These are phyloP conservation scores for Meganola albula DNA, from an alignment of 2,888 invertebrate species.

Conservation along the genomic window DNA sequence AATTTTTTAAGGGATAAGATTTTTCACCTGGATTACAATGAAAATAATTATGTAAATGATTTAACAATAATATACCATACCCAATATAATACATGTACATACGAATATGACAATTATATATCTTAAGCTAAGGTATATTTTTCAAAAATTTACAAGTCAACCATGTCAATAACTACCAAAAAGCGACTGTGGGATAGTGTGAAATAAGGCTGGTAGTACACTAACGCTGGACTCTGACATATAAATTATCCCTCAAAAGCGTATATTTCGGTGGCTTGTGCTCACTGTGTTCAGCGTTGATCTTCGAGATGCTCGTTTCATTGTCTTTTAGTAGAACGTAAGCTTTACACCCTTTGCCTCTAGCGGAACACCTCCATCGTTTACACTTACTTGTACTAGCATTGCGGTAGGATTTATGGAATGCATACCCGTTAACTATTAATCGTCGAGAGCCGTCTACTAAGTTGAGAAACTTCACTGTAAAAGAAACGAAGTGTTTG, in stretches of 20 bases:
- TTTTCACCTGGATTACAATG: too few relatives aligned
- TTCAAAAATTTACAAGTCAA: too few relatives aligned
- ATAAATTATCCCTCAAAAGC: not conserved
- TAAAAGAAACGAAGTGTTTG: too few relatives aligned
- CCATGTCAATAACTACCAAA: too few relatives aligned
- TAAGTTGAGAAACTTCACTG: slow-evolving; percentile 17
- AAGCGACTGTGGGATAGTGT: too few relatives aligned
- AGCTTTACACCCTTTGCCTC: slow-evolving; percentile 14
- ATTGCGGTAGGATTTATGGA: slow-evolving; percentile 12
- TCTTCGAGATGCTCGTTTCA: slow-evolving; percentile 6
- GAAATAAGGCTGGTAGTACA: not conserved
- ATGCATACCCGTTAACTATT: slow-evolving; percentile 12
- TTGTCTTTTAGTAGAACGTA: slow-evolving; percentile 6
- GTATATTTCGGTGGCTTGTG: slow-evolving; percentile 5
- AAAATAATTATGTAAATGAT: too few relatives aligned
- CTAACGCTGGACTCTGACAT: not conserved
- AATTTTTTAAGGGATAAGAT: too few relatives aligned
- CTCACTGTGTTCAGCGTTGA: slow-evolving; percentile 2
- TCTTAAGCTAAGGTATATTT: too few relatives aligned
- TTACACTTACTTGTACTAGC: not conserved
- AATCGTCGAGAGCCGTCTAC: slow-evolving; percentile 11
- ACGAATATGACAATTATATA: too few relatives aligned
- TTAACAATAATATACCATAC: too few relatives aligned
- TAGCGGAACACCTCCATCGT: slow-evolving; percentile 10
- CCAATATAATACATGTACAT: too few relatives aligned